These are phyloP conservation scores for Hypothenemus hampei DNA, from an alignment of 1,140 invertebrate species.

Conservation along the genomic window DNA sequence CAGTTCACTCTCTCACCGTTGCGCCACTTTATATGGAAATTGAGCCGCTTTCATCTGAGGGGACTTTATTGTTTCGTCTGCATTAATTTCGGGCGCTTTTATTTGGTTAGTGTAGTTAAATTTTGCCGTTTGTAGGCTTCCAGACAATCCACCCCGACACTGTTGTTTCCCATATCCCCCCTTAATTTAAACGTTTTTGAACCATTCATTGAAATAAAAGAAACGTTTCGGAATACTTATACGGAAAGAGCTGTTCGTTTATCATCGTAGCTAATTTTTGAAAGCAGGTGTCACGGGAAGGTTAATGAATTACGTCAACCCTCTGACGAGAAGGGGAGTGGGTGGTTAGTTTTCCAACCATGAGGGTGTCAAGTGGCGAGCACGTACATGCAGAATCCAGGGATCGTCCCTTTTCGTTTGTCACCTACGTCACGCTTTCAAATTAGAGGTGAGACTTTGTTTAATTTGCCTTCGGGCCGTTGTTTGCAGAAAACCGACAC, in stretches of 20 bases:
- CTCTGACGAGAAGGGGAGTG: too few relatives aligned
- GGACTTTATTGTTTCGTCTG: conserved; percentile 29
- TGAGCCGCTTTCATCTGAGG: conserved; percentile 16
- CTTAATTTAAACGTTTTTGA: too few relatives aligned
- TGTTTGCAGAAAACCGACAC: too few relatives aligned
- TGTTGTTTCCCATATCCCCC: too few relatives aligned
- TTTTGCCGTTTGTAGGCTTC: conserved; percentile 22
- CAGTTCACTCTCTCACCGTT: conserved; percentile 3
- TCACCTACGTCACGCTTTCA: conserved; percentile 18
- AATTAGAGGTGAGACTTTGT: conserved; percentile 23
- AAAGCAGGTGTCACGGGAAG: conserved; percentile 15
- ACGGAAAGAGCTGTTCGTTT: too few relatives aligned
- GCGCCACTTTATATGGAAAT: conserved; percentile 28
- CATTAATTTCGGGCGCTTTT: conserved; percentile 25
- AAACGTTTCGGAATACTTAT: too few relatives aligned
- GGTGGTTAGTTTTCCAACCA: conserved; percentile 23
- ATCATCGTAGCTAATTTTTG: too few relatives aligned
- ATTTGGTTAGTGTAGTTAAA: conserved; percentile 24
- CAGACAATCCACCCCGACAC: too few relatives aligned
- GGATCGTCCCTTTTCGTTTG: conserved; percentile 25
- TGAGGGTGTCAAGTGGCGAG: conserved; percentile 24
- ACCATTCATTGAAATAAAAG: too few relatives aligned
- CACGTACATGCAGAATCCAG: conserved; percentile 10
- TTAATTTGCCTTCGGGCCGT: conserved; percentile 3
- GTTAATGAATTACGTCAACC: conserved; percentile 30